Evolutionary conservation across 2,888 invertebrate genomes (phyloP), one percentile per base, ranked within the genome.

Genomic region (Eupeodes luniger): DNA sequence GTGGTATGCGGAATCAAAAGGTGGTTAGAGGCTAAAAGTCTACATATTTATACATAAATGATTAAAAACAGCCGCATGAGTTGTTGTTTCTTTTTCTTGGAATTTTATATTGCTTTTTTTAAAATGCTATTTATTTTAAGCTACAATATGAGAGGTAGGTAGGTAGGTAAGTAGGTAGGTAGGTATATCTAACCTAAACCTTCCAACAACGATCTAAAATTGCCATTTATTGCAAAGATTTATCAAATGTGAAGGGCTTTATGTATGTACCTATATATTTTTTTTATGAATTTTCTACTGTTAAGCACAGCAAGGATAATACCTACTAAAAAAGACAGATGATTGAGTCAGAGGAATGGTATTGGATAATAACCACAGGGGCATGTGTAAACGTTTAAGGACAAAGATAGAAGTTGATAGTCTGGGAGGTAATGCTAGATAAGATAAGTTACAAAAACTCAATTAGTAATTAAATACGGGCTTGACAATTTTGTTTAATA

Each of bases 221-320:
- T 72, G 64, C 77, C 80, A 87, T 87, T 90, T 90, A 90, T 90
- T 81, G 90, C 90, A 81, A 78, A 83, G 83, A 88, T 90, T 81
- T 84, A 87, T 85, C 89, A 90, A 85, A 77, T 27, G 57, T 14
- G 34, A 51, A 27, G 76, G 36, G 57, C n/a, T 47, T 10, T 34
- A 40, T 57, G 51, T 49, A 44, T 53, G 59, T 44, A 44, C 49
- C 89, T 47, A 40, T 9, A 19, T 19, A 19, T 40, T 40, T 40
- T 40, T 40, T 40, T 40, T 40, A 40, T 40, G 40, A 40, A 89
- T 47, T 57, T 51, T 55, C 51, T 74, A n/a, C 55, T 88, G 91
- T n/a, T 9, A 34, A 64, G 36, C 36, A 57, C 3, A 40, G 2
- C 44, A 19, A 70, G 40, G 47, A 64, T 55, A 72, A 70, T 57